Evolutionary conservation across 2,797 vertebrate species (phyloP).

Genomic region (Typhlichthys eigenmanni): DNA sequence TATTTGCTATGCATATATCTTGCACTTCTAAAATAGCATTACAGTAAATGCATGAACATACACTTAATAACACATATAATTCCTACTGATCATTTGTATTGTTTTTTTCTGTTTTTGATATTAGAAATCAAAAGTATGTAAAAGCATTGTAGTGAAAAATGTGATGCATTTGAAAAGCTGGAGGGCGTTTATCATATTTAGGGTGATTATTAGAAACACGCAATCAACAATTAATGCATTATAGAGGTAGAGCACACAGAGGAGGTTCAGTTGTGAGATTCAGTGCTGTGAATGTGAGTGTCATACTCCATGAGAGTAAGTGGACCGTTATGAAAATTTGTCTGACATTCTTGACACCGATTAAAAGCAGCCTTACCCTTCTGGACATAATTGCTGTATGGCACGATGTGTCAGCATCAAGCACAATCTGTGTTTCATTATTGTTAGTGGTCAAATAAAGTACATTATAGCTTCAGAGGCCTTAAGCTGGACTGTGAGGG

Average conservation of each 20-base stretch:
- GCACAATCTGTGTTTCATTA: neutral
- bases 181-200: conserved; percentile 32
- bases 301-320: neutral
- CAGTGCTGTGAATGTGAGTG: neutral
- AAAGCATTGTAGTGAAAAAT: conserved; percentile 78
- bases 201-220: conserved; percentile 15
- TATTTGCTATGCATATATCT: no score
- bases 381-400: conserved; percentile 6
- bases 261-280: neutral
- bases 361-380: neutral
- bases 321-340: neutral
- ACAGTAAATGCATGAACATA: conserved; percentile 85
- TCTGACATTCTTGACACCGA: neutral
- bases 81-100: conserved; percentile 85
- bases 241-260: neutral
- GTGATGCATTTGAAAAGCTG: conserved; percentile 73
- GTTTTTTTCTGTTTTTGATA: conserved; percentile 81
- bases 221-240: neutral
- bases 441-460: neutral
- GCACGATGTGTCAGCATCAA: neutral
- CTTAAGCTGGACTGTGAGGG: conserved; percentile 4
- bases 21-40: no score
- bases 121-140: conserved; percentile 85
- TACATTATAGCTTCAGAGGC: neutral
- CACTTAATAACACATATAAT: conserved; percentile 92